Percentiles rank a stretch among this genome's conserved stretches.
phyloP scores from a whole-genome alignment of 2,797 vertebrate genomes.

The Botia almorhae region DNA sequence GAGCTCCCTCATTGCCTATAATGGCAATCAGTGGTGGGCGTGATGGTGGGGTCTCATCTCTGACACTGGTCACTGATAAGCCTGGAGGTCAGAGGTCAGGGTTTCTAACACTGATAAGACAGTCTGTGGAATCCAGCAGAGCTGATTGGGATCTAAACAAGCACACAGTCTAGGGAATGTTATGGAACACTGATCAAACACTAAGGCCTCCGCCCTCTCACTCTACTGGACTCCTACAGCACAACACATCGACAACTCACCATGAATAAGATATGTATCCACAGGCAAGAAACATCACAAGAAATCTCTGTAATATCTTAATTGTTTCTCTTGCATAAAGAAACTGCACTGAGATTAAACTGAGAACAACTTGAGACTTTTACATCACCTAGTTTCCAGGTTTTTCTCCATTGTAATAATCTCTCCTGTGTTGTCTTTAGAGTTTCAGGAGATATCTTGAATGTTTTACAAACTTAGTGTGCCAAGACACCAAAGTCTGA shows the following conservation, averaged over 20 bases:
- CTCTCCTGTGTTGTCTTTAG: too few species aligned
- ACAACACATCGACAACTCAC: slow-evolving; percentile 47
- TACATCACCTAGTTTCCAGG: too few species aligned
- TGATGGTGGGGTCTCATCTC: slow-evolving; percentile 28
- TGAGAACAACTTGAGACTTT: too few species aligned
- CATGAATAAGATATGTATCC: slow-evolving; percentile 26
- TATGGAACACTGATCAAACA: slow-evolving; percentile 62
- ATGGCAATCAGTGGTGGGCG: slow-evolving; percentile 40
- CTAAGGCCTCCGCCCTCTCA: slow-evolving; percentile 29
- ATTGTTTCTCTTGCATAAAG: slow-evolving; percentile 16
- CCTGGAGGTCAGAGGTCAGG: slow-evolving; percentile 61
- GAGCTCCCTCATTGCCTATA: slow-evolving; percentile 23
- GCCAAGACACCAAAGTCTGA: too few species aligned
- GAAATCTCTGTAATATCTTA: neutral
- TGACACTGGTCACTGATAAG: slow-evolving; percentile 71
- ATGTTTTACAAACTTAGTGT: too few species aligned
- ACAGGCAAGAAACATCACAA: neutral
- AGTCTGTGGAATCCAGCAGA: slow-evolving; percentile 62
- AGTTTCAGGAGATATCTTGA: too few species aligned
- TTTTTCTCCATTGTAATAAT: too few species aligned
- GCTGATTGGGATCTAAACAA: slow-evolving; percentile 64
- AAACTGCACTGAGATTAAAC: neutral
- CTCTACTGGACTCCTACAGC: slow-evolving; percentile 23
- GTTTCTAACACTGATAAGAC: slow-evolving; percentile 72
- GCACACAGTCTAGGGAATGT: slow-evolving; percentile 53